A percentile compares a stretch with the other conserved stretches of the same genome.
phyloP scores from a whole-genome alignment of 2,797 vertebrate species.

The Vultur gryphus region DNA sequence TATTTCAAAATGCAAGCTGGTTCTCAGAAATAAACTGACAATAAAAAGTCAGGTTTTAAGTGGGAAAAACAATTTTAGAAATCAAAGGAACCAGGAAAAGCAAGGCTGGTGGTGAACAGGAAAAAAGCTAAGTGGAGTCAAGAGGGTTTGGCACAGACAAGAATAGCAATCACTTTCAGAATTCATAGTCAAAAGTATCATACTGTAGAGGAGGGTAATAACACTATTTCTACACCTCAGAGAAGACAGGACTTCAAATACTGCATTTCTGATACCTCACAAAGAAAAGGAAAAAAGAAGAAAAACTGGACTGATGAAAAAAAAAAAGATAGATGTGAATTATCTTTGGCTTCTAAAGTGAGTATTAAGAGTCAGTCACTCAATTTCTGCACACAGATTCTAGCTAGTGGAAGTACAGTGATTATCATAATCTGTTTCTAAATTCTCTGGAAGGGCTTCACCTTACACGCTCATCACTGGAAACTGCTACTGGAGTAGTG shows the following conservation, averaged over 20 bases:
- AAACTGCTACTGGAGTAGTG: background rate
- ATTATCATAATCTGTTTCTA: background rate
- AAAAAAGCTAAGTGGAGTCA: background rate
- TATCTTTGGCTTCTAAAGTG: background rate
- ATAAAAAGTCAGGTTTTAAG: background rate
- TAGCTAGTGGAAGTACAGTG: rapidly evolving
- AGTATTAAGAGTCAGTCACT: background rate
- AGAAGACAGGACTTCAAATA: background rate
- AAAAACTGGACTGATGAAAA: background rate
- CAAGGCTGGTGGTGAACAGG: background rate
- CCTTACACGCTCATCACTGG: background rate
- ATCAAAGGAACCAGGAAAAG: background rate
- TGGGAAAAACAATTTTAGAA: background rate
- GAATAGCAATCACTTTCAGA: background rate
- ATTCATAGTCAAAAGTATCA: background rate
- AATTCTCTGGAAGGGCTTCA: background rate
- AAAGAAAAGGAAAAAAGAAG: background rate
- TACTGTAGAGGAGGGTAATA: background rate
- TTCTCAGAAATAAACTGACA: background rate
- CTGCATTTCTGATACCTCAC: background rate
- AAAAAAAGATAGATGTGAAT: background rate
- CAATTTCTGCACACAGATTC: background rate
- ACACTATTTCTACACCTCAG: background rate
- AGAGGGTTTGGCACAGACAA: background rate
- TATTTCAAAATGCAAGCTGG: background rate